These are phyloP conservation scores for Dastarcus helophoroides DNA, from an alignment of 2,888 invertebrate species.

Conservation along the genomic window DNA sequence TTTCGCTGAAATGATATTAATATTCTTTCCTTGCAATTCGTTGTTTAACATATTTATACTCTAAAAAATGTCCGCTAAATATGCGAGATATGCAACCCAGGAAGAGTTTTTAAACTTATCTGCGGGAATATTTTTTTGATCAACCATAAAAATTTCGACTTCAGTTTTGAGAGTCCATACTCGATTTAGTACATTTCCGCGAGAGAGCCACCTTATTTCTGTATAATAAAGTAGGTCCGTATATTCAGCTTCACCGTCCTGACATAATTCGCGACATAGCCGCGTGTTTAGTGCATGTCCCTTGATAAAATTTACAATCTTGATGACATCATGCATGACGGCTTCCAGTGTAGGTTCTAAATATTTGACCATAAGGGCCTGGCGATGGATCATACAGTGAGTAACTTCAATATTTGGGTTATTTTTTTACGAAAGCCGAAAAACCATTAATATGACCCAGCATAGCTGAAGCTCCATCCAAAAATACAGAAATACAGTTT, in stretches of 20 bases:
- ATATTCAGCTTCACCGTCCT: conserved; percentile 19
- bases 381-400: conserved; percentile 19
- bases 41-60: conserved; percentile 18
- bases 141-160: conserved; percentile 17
- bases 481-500: conserved; percentile 17
- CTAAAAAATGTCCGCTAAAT: conserved; percentile 18
- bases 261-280: conserved; percentile 19
- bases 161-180: conserved; percentile 14
- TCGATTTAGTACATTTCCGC: conserved; percentile 17
- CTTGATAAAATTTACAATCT: conserved; percentile 15
- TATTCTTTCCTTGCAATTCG: conserved; percentile 17
- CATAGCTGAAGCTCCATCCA: conserved; percentile 17
- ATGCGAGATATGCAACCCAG: conserved; percentile 17
- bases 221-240: conserved; percentile 15
- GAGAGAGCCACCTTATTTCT: conserved; percentile 17
- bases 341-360: conserved; percentile 18
- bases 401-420: conserved; percentile 18
- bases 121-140: conserved; percentile 16
- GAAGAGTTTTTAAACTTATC: conserved; percentile 17
- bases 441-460: conserved; percentile 18
- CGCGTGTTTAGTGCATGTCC: conserved; percentile 18
- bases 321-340: conserved; percentile 17
- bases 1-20: conserved; percentile 16
- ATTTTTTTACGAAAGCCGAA: conserved; percentile 18
- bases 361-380: conserved; percentile 17